Conservation (phyloP, 2,888 invertebrate species). For the Heliconius erato region DNA sequence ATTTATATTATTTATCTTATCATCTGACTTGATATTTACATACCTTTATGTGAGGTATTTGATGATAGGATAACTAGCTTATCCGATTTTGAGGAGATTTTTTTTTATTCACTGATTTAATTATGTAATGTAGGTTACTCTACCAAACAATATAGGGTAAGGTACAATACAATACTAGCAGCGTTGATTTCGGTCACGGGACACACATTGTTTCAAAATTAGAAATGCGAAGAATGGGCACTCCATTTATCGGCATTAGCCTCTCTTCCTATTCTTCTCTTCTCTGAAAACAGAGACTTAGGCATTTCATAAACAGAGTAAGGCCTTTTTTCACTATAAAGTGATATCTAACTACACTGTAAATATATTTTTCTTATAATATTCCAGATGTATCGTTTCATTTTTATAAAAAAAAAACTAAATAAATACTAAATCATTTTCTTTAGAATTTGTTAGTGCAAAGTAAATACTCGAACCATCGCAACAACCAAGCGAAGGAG, state of each 20-base stretch:
- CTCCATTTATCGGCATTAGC: no score
- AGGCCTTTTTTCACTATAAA: neutral
- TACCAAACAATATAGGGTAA: no score
- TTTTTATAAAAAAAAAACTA: neutral
- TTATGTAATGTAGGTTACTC: no score
- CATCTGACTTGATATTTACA: neutral
- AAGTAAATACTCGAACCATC: constrained; percentile 20
- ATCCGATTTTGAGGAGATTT: neutral
- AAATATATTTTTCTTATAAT: neutral
- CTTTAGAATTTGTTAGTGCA: constrained; percentile 9
- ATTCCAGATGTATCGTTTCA: neutral
- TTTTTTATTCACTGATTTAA: neutral
- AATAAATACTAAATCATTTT: no score
- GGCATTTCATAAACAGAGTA: neutral
- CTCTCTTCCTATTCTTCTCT: no score
- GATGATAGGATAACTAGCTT: neutral
- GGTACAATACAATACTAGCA: no score
- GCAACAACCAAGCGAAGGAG: constrained; percentile 1
- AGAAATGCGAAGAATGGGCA: no score
- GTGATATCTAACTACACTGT: neutral
- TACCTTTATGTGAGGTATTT: neutral
- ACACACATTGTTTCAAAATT: no score
- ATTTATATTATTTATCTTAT: neutral
- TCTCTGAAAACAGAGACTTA: no score
- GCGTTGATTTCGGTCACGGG: no score